Conservation (phyloP, 2,797 vertebrate species). For the Acanthornis magna region DNA sequence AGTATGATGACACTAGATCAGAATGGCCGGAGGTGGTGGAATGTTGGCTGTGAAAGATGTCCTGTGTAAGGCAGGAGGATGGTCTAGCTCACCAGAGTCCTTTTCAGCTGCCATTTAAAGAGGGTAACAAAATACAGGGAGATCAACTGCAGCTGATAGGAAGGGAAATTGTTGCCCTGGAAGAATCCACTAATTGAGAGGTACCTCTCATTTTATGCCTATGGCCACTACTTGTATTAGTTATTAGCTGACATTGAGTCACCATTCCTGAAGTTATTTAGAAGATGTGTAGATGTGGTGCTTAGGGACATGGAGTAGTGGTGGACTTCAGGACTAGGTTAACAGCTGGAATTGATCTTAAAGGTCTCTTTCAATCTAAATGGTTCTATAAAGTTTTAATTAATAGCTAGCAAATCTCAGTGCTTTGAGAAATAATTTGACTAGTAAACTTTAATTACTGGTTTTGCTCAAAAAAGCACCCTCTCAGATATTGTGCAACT, state of each 20-base stretch:
- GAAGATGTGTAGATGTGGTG: background rate
- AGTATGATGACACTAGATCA: background rate
- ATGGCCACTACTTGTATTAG: background rate
- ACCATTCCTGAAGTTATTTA: background rate
- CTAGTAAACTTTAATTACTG: background rate
- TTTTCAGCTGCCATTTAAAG: background rate
- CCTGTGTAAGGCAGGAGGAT: background rate
- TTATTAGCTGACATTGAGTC: background rate
- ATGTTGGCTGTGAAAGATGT: background rate
- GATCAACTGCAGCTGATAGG: background rate
- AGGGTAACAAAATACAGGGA: background rate
- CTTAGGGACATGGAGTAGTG: background rate
- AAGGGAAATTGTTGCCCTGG: background rate
- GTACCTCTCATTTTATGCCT: background rate
- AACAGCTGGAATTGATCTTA: background rate
- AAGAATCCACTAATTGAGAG: background rate
- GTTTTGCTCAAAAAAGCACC: background rate
- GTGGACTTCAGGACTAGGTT: background rate
- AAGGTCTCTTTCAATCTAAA: background rate
- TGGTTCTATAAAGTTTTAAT: background rate
- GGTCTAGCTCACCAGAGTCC: background rate
- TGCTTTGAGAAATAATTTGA: background rate
- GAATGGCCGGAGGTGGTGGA: background rate
- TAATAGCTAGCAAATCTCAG: background rate
- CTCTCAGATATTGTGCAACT: background rate